Evolutionary conservation across 2,797 vertebrate genomes (phyloP), one percentile per base, ranked within the genome.

Genomic region (Microcaecilia unicolor): DNA sequence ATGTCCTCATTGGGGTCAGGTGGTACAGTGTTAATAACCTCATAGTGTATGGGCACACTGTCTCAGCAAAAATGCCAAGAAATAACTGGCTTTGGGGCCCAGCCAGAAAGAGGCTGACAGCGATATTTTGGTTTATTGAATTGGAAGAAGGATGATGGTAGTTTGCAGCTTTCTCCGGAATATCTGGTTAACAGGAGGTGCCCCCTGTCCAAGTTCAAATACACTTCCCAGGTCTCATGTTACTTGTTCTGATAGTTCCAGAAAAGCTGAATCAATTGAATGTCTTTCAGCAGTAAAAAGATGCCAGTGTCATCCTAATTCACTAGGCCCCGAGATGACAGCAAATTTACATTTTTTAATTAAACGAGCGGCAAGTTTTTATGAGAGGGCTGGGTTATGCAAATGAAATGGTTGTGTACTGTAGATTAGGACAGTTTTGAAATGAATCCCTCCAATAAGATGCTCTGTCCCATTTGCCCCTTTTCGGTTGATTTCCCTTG

Each of bases 291-390:
- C 92, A 94, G 93, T 97, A 97, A 94, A n/a, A 97, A 89, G 92
- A 91, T 93, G 91, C 91, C 89, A 88, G 92, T 94, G 91, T 90
- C 88, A 85, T 95, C 91, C 89, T 94, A 90, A 94, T 93, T 94
- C 91, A 93, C 87, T 80, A 84, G 89, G 89, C 92, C 90, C 90
- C 93, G 70, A 87, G 88, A 90, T 96, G 94, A 94, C 93, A 96
- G 92, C 91, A 97, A 97, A 98, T 98, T 98, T 96, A 96, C 93
- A 98, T 98, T 98, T 97, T 98, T 98, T 98, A 97, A 98, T 98
- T 98, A 98, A 98, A 98, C 92, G 91, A 97, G 92, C 88, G 81
- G 82, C 88, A 91, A 90, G 78, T 95, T 96, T 97, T 96, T 97
- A 93, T 91, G 92, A 93, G 91, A 93, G 91, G 93, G 93, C 88